Conservation (phyloP, 2,888 invertebrate species). For the Scaptomyza cyrtandrae region DNA sequence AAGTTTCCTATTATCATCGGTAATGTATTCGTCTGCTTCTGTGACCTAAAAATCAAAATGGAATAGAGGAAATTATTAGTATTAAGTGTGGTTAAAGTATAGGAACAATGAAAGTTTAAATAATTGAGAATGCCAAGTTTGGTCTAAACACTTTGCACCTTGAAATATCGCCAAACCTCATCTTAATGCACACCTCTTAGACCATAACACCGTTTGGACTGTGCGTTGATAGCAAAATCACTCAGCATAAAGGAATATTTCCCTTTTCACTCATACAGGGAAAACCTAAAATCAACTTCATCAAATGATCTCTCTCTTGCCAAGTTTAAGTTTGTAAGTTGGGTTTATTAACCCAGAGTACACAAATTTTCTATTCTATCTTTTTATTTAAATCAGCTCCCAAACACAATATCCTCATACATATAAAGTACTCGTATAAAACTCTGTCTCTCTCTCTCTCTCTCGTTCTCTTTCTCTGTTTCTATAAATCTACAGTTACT, state of each 20-base stretch:
- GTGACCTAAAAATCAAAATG: conserved; percentile 14
- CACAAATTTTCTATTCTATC: neutral
- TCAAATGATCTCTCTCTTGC: too few relatives aligned
- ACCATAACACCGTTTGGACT: too few relatives aligned
- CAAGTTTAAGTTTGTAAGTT: neutral
- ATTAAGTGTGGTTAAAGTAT: neutral
- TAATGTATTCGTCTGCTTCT: neutral
- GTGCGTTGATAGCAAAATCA: too few relatives aligned
- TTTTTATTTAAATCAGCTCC: neutral
- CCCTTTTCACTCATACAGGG: too few relatives aligned
- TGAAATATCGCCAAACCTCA: too few relatives aligned
- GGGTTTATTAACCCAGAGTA: conserved; percentile 31
- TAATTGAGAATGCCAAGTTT: too few relatives aligned
- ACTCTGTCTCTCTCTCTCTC: conserved; percentile 2
- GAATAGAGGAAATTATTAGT: neutral
- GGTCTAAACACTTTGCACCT: too few relatives aligned
- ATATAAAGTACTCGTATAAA: conserved; percentile 9
- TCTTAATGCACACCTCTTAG: too few relatives aligned
- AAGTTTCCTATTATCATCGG: conserved; percentile 31
- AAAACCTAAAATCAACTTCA: too few relatives aligned
- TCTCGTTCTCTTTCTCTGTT: too few relatives aligned
- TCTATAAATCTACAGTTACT: conserved; percentile 44
- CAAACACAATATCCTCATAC: conserved; percentile 12
- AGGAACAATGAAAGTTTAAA: too few relatives aligned
- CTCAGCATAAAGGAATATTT: too few relatives aligned